These are phyloP conservation scores for Drosophila buzzatii DNA, from an alignment of 2,888 invertebrate genomes.

Conservation along the genomic window DNA sequence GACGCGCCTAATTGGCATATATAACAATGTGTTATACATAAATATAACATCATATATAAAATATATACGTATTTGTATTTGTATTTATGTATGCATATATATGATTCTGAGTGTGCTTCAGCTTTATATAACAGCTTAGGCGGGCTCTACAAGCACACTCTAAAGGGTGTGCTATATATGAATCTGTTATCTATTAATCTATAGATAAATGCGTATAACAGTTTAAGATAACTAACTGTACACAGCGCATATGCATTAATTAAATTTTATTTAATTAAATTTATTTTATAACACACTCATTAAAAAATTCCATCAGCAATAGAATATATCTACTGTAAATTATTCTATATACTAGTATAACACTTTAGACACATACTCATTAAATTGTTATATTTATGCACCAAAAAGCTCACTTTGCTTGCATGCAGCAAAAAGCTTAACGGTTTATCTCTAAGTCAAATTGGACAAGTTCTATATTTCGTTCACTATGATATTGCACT, in stretches of 20 bases:
- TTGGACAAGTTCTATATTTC: conserved; percentile 10
- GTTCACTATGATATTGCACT: conserved; percentile 23
- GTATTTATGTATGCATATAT: background rate
- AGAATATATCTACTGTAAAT: background rate
- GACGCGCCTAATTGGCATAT: conserved; percentile 33
- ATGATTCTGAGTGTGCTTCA: background rate
- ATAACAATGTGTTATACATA: conserved; percentile 23
- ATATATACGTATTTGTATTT: background rate
- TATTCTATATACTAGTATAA: background rate
- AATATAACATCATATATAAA: background rate
- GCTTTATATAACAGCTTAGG: background rate
- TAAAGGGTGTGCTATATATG: background rate
- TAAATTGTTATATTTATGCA: conserved; percentile 21
- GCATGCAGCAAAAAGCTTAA: background rate
- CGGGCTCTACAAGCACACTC: background rate
- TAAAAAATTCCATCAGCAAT: background rate
- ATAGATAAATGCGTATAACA: background rate
- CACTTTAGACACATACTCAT: conserved; percentile 46
- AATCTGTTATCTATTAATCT: too few relatives aligned
- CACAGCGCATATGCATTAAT: background rate
- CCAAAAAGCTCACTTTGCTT: conserved; percentile 22
- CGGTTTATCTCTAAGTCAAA: background rate
- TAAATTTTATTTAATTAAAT: background rate
- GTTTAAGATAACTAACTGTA: too few relatives aligned
- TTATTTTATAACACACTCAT: background rate